Base-by-base conservation (phyloP, 2,888 invertebrate genomes). In the Xestia rhomboidea region DNA sequence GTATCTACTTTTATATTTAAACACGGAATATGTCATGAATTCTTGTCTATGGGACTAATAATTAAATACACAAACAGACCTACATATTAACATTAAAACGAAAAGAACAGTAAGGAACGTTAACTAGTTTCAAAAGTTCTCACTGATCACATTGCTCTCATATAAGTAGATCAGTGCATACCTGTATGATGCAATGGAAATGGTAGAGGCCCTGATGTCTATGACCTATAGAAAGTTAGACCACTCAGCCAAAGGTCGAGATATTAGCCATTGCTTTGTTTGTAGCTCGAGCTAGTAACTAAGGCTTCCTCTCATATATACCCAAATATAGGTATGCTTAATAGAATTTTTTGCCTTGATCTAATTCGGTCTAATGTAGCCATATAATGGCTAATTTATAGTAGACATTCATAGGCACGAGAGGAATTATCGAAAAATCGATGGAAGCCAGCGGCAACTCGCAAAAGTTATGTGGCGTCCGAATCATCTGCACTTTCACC, bases 401-500 rank as follows among this genome's bases (percentile, higher is more conserved):
- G 27, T 64, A 81, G 79, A 76, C 24, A 69, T 73, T 76, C 70
- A 77, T 78, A 76, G 75, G 60, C 80, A 79, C 72, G 75, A 79
- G 68, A 81, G 63, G 87, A 87, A 89, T 88, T 89, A 89, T 84
- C 76, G 75, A 83, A 80, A 86, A 79, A 81, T 82, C 77, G 62
- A 76, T 79, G 82, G 81, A 81, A 79, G 88, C 87, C 87, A 83
- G 75, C 66, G 88, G 89, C 88, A 82, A 88, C 84, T 90, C 86
- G 90, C 91, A 90, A 92, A 92, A 92, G 74, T 83, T 81, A 85
- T 87, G 75, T 62, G 83, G 79, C 83, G 86, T 87, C 79, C 82
- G 84, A 86, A 88, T 83, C 84, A 83, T 77, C 64, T 64, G n/a
- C 90, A 89, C 94, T 94, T 94, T 94, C 94, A 92, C 94, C 89